Evolutionary conservation across 2,888 invertebrate species (phyloP).

Genomic region (Argyresthia goedartella): DNA sequence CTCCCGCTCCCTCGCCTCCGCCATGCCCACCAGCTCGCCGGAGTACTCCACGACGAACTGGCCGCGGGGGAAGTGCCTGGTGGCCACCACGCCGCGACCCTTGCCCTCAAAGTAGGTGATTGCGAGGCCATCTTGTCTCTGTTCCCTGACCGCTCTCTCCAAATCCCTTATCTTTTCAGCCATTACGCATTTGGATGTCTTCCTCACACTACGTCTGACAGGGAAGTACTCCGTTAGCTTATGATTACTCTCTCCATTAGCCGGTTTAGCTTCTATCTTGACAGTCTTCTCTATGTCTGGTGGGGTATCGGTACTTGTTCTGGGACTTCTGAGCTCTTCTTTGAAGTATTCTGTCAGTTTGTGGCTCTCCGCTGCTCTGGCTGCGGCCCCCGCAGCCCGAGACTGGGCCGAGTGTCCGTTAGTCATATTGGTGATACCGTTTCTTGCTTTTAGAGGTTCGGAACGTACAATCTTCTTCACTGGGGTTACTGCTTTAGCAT

Average conservation of each 20-base stretch:
- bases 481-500: constrained; percentile 38
- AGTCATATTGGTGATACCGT: constrained; percentile 54
- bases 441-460: constrained; percentile 54
- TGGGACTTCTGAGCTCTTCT: constrained; percentile 52
- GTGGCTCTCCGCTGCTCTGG: constrained; percentile 50
- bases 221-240: constrained; percentile 92
- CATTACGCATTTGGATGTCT: constrained; percentile 85
- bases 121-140: constrained; percentile 86
- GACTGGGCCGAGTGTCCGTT: constrained; percentile 46
- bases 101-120: constrained; percentile 84
- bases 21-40: constrained; percentile 90
- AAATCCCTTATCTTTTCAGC: constrained; percentile 87
- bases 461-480: constrained; percentile 40
- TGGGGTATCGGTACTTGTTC: constrained; percentile 34
- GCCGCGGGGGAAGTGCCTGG: constrained; percentile 83
- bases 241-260: constrained; percentile 66
- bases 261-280: constrained; percentile 43
- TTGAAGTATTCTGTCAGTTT: constrained; percentile 63
- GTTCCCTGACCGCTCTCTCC: constrained; percentile 81
- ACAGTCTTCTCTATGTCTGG: constrained; percentile 20
- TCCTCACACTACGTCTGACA: constrained; percentile 87
- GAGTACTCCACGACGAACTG: constrained; percentile 98
- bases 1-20: constrained; percentile 88
- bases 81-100: constrained; percentile 92
- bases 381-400: constrained; percentile 40